Conservation (phyloP, 2,888 invertebrate genomes). For the Tetranychus truncatus region DNA sequence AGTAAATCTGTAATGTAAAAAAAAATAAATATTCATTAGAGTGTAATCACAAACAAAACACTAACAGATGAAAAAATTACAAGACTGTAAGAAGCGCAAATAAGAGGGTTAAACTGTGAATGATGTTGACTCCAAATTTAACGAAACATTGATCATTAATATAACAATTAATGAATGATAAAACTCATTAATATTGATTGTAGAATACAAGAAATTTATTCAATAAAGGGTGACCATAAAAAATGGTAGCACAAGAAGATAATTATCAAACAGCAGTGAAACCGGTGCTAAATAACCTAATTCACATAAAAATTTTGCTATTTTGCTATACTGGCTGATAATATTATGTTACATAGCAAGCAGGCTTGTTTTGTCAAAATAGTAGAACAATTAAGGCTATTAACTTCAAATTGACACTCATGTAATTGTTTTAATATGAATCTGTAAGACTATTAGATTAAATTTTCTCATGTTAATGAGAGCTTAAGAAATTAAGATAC, state of each 20-base stretch:
- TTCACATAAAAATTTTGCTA: neutral
- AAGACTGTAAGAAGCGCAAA: neutral
- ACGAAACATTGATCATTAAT: too few relatives aligned
- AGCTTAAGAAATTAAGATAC: too few relatives aligned
- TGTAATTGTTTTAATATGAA: neutral
- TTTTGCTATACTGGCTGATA: neutral
- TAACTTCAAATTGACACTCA: neutral
- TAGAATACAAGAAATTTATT: too few relatives aligned
- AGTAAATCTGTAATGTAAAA: slow-evolving; percentile 65
- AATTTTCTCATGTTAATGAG: too few relatives aligned
- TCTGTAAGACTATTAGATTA: too few relatives aligned
- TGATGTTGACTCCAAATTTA: too few relatives aligned
- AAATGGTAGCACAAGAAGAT: too few relatives aligned
- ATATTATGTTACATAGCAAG: neutral
- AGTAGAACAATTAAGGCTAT: neutral
- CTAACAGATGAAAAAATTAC: neutral
- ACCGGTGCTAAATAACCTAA: neutral
- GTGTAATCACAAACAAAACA: neutral
- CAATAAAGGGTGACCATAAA: too few relatives aligned
- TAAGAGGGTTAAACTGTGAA: neutral
- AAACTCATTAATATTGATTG: too few relatives aligned
- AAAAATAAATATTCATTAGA: slow-evolving; percentile 3
- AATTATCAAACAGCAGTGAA: too few relatives aligned
- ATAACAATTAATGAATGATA: too few relatives aligned
- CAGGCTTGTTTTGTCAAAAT: neutral